phyloP scores from a whole-genome alignment of 2,888 invertebrate species.

The Protodeltote pygarga region DNA sequence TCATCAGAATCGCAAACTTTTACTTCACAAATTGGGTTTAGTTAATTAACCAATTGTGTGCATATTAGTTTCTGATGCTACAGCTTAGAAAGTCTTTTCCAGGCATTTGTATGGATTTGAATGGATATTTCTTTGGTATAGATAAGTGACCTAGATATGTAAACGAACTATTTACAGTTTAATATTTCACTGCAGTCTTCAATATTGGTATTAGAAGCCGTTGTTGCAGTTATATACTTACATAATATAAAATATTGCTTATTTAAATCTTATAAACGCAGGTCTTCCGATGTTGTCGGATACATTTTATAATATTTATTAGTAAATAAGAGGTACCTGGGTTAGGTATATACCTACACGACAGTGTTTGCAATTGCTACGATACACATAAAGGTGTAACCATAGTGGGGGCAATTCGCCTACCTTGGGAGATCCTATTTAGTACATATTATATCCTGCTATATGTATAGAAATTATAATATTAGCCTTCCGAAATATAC shows the following conservation, averaged over 20 bases:
- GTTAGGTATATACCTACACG: too few relatives aligned
- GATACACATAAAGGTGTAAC: too few relatives aligned
- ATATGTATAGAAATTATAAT: too few relatives aligned
- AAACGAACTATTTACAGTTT: slow-evolving; percentile 22
- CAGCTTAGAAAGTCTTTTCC: slow-evolving; percentile 30
- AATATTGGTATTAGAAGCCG: slow-evolving; percentile 40
- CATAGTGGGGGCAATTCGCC: too few relatives aligned
- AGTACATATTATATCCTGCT: too few relatives aligned
- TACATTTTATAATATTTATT: slow-evolving; percentile 13
- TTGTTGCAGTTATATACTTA: slow-evolving; percentile 33
- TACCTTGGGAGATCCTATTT: too few relatives aligned
- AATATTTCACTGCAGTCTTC: slow-evolving; percentile 34
- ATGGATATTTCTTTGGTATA: slow-evolving; percentile 37
- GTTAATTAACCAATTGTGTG: too few relatives aligned
- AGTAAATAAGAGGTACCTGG: too few relatives aligned
- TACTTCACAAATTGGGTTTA: too few relatives aligned
- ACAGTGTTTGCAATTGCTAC: too few relatives aligned
- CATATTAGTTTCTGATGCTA: slow-evolving; percentile 32
- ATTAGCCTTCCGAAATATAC: too few relatives aligned
- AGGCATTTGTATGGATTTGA: slow-evolving; percentile 41
- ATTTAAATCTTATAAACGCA: slow-evolving; percentile 40
- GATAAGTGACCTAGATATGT: slow-evolving; percentile 30
- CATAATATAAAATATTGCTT: slow-evolving; percentile 29
- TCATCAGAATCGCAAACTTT: slow-evolving; percentile 3
- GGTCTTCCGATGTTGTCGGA: slow-evolving; percentile 24